phyloP scores from a whole-genome alignment of 2,113 vertebrate species.

The Calyptommatus sinebrachiatus region DNA sequence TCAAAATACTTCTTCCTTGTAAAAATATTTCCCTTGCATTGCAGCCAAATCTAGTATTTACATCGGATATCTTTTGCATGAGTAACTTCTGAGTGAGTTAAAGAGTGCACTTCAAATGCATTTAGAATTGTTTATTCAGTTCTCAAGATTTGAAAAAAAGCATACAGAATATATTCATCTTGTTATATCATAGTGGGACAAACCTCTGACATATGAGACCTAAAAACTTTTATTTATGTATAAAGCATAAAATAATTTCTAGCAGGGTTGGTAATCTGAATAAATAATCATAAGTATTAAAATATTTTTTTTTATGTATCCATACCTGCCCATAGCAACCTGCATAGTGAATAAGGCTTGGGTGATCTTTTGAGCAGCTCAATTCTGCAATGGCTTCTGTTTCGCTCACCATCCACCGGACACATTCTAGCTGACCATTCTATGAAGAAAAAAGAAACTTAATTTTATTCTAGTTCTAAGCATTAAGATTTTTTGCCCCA shows the following conservation, averaged over 20 bases:
- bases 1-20: conserved; percentile 60
- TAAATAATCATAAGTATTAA: neutral
- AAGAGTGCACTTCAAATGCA: conserved; percentile 10
- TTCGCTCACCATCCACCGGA: conserved; percentile 98
- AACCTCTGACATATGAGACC: conserved; percentile 1
- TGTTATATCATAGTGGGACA: neutral
- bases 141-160: neutral
- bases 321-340: conserved; percentile 93
- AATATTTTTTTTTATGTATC: conserved; percentile 10
- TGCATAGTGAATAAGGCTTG: conserved; percentile 96
- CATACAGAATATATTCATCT: neutral
- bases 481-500: too few species aligned
- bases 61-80: conserved; percentile 60
- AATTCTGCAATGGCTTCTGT: conserved; percentile 97
- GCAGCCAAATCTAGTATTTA: conserved; percentile 66
- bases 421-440: conserved; percentile 95
- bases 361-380: conserved; percentile 92
- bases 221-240: neutral
- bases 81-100: conserved; percentile 52
- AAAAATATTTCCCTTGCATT: conserved; percentile 72
- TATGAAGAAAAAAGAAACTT: conserved; percentile 45
- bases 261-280: neutral
- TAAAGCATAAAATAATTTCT: neutral
- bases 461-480: neutral
- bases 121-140: conserved; percentile 18